A percentile compares a stretch with the other conserved stretches of the same genome.
Evolutionary conservation across 1,140 invertebrate genomes (phyloP).

Genomic region (Bombus cullumanus): DNA sequence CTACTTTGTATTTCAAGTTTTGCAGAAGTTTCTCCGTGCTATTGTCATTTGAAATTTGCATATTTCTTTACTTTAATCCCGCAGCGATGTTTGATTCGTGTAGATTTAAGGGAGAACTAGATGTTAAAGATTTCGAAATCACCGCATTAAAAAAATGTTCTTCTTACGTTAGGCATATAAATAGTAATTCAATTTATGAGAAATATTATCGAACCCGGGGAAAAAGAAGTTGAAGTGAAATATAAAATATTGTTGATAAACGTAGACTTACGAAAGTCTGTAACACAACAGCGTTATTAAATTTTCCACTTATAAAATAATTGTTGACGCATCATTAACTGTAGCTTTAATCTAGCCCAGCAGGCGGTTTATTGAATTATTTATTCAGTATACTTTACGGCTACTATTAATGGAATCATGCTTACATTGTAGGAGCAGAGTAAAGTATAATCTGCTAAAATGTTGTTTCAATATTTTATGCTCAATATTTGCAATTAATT

Average conservation of each 20-base stretch:
- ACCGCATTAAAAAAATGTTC: background rate
- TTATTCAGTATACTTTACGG: conserved; percentile 4
- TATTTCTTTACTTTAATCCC: conserved; percentile 1
- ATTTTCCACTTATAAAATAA: conserved; percentile 5
- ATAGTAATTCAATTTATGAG: background rate
- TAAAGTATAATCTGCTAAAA: too few species aligned
- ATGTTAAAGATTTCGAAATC: background rate
- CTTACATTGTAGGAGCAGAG: background rate
- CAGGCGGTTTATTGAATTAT: conserved; percentile 20
- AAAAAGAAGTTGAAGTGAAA: background rate
- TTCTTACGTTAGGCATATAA: background rate
- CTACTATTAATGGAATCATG: background rate
- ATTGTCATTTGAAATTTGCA: conserved; percentile 7
- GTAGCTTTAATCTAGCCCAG: background rate
- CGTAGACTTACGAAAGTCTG: background rate
- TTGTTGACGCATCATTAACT: conserved; percentile 5
- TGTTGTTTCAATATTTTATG: background rate
- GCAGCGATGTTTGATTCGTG: background rate
- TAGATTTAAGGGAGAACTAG: background rate
- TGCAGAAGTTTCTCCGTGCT: background rate
- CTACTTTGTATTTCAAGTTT: conserved; percentile 11
- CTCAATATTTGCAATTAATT: conserved; percentile 5
- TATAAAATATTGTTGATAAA: background rate
- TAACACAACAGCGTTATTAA: background rate
- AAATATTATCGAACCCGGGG: background rate